Conservation (phyloP, 2,797 vertebrate genomes). For the Oreochromis grahami region DNA sequence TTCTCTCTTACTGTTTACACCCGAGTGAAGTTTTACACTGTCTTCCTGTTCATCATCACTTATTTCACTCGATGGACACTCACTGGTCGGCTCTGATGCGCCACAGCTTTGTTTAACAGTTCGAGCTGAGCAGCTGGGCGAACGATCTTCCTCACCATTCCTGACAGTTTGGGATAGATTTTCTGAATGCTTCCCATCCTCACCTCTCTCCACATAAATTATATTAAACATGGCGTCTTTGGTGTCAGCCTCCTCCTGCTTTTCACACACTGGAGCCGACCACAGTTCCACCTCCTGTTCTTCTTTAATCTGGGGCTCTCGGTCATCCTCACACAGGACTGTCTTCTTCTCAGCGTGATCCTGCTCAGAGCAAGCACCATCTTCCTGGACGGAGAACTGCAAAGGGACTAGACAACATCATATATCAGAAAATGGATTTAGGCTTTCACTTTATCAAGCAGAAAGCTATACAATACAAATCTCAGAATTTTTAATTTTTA, state of each 20-base stretch:
- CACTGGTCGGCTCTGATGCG: neutral
- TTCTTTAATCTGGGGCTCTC: neutral
- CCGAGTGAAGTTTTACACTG: neutral
- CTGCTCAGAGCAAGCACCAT: neutral
- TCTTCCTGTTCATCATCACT: neutral
- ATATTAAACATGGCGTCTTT: conserved; percentile 45
- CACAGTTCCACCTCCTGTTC: neutral
- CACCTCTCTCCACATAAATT: conserved; percentile 17
- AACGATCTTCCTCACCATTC: neutral
- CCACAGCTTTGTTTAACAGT: neutral
- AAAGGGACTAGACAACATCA: neutral
- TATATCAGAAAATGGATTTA: neutral
- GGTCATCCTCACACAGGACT: neutral
- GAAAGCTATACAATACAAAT: neutral
- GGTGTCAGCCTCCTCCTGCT: neutral
- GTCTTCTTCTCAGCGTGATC: neutral
- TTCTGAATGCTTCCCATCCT: neutral
- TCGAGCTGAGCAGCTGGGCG: neutral
- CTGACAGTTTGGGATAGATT: neutral
- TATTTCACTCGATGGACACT: neutral
- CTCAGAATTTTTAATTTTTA: neutral
- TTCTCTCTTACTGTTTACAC: neutral
- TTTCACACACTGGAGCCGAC: neutral
- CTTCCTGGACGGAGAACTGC: neutral
- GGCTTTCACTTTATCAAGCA: neutral